Base-by-base conservation (phyloP, 1,140 invertebrate species). In the Coenobita brevimanus region DNA sequence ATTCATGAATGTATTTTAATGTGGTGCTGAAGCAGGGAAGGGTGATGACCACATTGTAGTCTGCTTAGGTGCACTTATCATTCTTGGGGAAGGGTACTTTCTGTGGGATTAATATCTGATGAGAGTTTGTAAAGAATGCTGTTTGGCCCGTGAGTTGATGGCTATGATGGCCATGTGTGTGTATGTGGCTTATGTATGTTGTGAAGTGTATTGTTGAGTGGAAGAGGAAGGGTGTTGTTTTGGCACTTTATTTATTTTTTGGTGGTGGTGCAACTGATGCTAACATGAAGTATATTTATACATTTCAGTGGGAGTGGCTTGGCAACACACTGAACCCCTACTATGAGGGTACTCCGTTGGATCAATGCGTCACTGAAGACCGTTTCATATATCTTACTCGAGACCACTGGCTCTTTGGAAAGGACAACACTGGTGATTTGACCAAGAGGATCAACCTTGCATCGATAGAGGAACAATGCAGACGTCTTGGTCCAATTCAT, bases 251-350 rank as follows among this genome's bases (percentile, higher is more conserved):
- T 71, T 3, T 2, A 71, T 33, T 27, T 24, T 71, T 27, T 71
- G 33, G 17, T 6, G n/a, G 3, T 24, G 2, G 1, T 17, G 30
- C 21, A 38, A 3, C n/a, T 30, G 41, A 76, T 43, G 1, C 21
- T 41, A 38, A 43, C 0, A 38, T 24, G 33, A 17, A 30, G 21
- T 38, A 3, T 76, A 6, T 86, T 17, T 54, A 80, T 82, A 78
- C 76, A 79, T 94, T 94, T 84, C 91, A 95, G 93, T 98, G 97
- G 96, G 91, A 95, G 69, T 99, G 98, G 98, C 89, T 95, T 8
- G 97, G 96, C 0, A 96, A 94, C 33, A 97, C 97, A 0, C 92
- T 99, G 27, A 98, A 98, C 94, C 98, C 98, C 0, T 96, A 98
- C 91, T 97, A 98, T 92, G 97, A 99, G 93, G 96, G 95, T 1